Evolutionary conservation across 2,113 vertebrate species (phyloP).

Genomic region (Podarcis muralis): DNA sequence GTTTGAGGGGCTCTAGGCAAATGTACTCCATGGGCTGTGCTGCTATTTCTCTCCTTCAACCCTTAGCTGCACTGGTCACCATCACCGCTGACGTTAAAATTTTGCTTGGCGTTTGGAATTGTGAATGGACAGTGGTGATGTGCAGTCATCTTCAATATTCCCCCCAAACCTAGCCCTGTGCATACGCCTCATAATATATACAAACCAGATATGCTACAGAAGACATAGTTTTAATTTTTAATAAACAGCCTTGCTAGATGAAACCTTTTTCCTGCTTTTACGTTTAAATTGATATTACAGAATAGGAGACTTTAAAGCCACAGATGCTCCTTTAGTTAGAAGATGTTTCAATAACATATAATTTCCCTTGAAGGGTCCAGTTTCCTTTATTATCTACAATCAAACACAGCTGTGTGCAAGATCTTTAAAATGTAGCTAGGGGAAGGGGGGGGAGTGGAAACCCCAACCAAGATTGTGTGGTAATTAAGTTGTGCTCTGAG

Average conservation of each 20-base stretch:
- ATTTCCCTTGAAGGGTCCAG: slow-evolving; percentile 14
- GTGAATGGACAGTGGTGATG: not conserved
- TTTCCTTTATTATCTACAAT: slow-evolving; percentile 20
- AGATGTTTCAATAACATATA: not conserved
- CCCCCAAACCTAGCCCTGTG: not conserved
- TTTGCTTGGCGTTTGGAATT: not conserved
- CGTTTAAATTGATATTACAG: not conserved
- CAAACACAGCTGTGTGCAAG: slow-evolving; percentile 23
- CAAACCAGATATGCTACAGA: not conserved
- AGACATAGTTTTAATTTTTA: slow-evolving; percentile 37
- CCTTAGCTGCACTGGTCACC: too few relatives aligned
- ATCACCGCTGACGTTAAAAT: too few relatives aligned
- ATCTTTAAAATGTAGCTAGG: slow-evolving; percentile 6
- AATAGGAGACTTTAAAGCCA: slow-evolving; percentile 15
- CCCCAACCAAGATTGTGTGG: not conserved
- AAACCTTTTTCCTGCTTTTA: not conserved
- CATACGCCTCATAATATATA: not conserved
- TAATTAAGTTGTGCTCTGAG: not conserved
- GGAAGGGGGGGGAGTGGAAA: not conserved
- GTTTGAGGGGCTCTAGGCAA: too few relatives aligned
- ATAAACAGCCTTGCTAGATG: slow-evolving; percentile 13
- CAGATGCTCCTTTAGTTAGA: slow-evolving; percentile 25
- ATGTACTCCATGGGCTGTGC: too few relatives aligned
- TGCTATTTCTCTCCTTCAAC: too few relatives aligned
- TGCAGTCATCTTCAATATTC: not conserved